Percentiles rank a stretch among this genome's conserved stretches.
Evolutionary conservation across 2,888 invertebrate species (phyloP).

Genomic region (Xestia xanthographa): DNA sequence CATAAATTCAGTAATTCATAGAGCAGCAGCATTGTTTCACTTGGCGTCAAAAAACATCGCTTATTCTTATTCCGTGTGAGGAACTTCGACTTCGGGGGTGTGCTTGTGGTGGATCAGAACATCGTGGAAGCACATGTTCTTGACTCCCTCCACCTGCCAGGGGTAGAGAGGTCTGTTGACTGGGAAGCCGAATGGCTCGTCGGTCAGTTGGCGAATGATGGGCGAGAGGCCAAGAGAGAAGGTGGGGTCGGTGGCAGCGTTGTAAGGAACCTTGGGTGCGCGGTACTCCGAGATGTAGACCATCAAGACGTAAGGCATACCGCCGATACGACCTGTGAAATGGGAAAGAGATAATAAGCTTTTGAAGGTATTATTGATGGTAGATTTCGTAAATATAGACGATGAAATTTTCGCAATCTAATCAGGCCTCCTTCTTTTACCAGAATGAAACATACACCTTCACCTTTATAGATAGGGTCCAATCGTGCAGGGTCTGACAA

Average conservation of each 20-base stretch:
- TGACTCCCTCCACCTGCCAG: conserved; percentile 79
- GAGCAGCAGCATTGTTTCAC: conserved; percentile 6
- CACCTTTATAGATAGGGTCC: not conserved
- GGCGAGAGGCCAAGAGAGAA: conserved; percentile 88
- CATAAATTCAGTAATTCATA: not conserved
- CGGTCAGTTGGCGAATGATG: conserved; percentile 85
- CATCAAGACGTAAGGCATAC: conserved; percentile 91
- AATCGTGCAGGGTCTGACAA: not conserved
- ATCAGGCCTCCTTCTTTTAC: not conserved
- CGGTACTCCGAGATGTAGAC: conserved; percentile 90
- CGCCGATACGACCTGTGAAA: conserved; percentile 83
- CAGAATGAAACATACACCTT: not conserved
- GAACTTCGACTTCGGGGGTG: conserved; percentile 78
- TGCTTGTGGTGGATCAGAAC: conserved; percentile 89
- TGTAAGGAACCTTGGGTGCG: conserved; percentile 81
- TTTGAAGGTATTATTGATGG: not conserved
- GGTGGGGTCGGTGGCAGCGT: conserved; percentile 85
- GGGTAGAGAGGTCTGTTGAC: conserved; percentile 88
- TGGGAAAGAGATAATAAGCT: not conserved
- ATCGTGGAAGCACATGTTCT: conserved; percentile 88
- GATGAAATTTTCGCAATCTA: not conserved
- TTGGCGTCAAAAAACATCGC: conserved; percentile 22
- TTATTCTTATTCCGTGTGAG: conserved; percentile 73
- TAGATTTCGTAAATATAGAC: not conserved
- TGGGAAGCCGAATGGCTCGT: conserved; percentile 90